phyloP scores from a whole-genome alignment of 2,888 invertebrate species.

The Sialis lutaria region DNA sequence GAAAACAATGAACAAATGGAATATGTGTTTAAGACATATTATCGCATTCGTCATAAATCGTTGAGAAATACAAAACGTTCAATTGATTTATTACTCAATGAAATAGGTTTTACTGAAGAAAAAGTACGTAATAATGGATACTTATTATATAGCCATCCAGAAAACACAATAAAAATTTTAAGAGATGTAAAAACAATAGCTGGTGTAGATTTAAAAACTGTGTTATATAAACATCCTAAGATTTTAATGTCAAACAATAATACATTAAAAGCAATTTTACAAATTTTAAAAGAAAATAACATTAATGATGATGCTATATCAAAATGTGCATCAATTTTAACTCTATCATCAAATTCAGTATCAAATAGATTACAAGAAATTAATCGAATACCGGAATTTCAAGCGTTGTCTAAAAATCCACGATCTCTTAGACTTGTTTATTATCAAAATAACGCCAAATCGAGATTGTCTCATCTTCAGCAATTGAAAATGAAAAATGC shows the following conservation, averaged over 20 bases:
- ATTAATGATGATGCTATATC: slow-evolving; percentile 35
- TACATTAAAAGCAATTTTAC: slow-evolving; percentile 32
- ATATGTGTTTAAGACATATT: slow-evolving; percentile 21
- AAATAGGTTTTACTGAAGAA: slow-evolving; percentile 33
- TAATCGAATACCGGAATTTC: slow-evolving; percentile 36
- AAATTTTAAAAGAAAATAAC: slow-evolving; percentile 37
- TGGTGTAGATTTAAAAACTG: slow-evolving; percentile 34
- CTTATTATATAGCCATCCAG: slow-evolving; percentile 37
- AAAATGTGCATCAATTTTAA: slow-evolving; percentile 36
- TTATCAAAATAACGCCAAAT: slow-evolving; percentile 27
- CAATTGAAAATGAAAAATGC: slow-evolving; percentile 29
- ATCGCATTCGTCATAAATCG: slow-evolving; percentile 25
- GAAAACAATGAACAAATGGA: slow-evolving; percentile 20
- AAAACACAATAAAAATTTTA: slow-evolving; percentile 36
- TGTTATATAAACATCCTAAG: slow-evolving; percentile 38
- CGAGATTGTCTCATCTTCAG: slow-evolving; percentile 32
- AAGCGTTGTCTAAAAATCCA: slow-evolving; percentile 39
- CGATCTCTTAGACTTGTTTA: slow-evolving; percentile 33
- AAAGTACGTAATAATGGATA: slow-evolving; percentile 39
- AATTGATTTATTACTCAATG: slow-evolving; percentile 32
- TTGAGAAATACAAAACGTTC: slow-evolving; percentile 32
- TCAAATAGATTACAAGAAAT: slow-evolving; percentile 36
- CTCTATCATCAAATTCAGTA: slow-evolving; percentile 38
- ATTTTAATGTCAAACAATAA: slow-evolving; percentile 40
- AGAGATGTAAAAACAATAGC: slow-evolving; percentile 32